Conservation (phyloP, 2,888 invertebrate species). For the Lucinisca nassula region DNA sequence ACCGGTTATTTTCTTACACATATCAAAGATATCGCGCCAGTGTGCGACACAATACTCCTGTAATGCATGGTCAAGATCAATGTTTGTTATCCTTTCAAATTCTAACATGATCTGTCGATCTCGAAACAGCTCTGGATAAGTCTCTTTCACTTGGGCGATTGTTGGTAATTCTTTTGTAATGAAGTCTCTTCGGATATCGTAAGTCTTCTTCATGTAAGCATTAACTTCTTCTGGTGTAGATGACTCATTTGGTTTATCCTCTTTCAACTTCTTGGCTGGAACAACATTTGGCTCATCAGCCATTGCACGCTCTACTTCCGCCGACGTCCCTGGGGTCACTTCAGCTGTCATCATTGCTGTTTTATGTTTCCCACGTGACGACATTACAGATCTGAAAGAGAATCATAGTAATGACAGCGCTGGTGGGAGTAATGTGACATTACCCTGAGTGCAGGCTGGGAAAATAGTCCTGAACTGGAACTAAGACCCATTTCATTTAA, state of each 20-base stretch:
- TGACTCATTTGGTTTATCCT: slow-evolving; percentile 60
- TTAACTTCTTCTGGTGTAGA: slow-evolving; percentile 79
- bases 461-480: no score
- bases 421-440: no score
- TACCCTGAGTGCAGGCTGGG: no score
- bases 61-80: slow-evolving; percentile 84
- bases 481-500: no score
- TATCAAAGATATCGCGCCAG: slow-evolving; percentile 80
- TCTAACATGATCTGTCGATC: slow-evolving; percentile 82
- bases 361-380: slow-evolving; percentile 77
- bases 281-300: slow-evolving; percentile 61
- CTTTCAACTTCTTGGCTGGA: slow-evolving; percentile 60
- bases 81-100: slow-evolving; percentile 82
- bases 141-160: slow-evolving; percentile 80
- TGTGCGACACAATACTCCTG: slow-evolving; percentile 84
- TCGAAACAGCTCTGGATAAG: slow-evolving; percentile 82
- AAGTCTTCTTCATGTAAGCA: slow-evolving; percentile 82
- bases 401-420: no score
- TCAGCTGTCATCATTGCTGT: slow-evolving; percentile 81
- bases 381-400: slow-evolving; percentile 60
- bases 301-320: slow-evolving; percentile 72
- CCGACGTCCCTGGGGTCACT: slow-evolving; percentile 78
- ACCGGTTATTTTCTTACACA: slow-evolving; percentile 77
- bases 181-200: slow-evolving; percentile 81
- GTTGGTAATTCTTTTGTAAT: slow-evolving; percentile 83